Percentiles rank a stretch among this genome's conserved stretches.
Evolutionary conservation across 2,888 invertebrate species (phyloP).

Genomic region (Busseola fusca): DNA sequence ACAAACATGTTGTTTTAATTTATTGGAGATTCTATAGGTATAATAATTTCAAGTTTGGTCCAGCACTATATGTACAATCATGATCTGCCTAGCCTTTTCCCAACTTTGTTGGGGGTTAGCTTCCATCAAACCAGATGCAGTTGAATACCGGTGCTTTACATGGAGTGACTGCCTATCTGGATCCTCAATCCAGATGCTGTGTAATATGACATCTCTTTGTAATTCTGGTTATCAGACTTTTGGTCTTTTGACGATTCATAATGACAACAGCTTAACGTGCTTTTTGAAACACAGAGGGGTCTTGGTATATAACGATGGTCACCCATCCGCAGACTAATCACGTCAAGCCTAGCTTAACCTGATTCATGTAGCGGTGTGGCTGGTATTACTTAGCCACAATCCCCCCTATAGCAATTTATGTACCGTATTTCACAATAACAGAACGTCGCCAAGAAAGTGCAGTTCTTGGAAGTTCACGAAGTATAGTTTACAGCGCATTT

Average conservation of each 20-base stretch:
- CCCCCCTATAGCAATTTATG: background rate
- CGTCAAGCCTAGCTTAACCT: too few relatives aligned
- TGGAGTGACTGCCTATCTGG: too few relatives aligned
- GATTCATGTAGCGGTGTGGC: background rate
- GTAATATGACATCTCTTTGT: too few relatives aligned
- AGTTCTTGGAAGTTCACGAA: slow-evolving; percentile 27
- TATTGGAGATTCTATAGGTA: background rate
- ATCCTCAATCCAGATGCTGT: too few relatives aligned
- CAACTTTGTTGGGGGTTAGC: too few relatives aligned
- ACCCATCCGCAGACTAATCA: background rate
- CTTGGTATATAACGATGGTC: background rate
- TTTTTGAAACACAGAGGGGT: background rate
- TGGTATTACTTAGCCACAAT: background rate
- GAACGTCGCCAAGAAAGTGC: slow-evolving; percentile 11
- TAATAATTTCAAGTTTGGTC: slow-evolving; percentile 1
- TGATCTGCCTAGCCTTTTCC: background rate
- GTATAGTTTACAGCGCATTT: slow-evolving; percentile 45
- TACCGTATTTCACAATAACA: slow-evolving; percentile 24
- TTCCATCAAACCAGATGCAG: too few relatives aligned
- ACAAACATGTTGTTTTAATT: background rate
- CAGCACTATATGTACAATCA: background rate
- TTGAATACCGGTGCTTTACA: too few relatives aligned
- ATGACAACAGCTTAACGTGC: background rate
- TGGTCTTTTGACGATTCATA: too few relatives aligned
- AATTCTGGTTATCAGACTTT: too few relatives aligned